Base-by-base conservation (phyloP, 2,113 vertebrate species). In the Romanogobio albipinnatus region DNA sequence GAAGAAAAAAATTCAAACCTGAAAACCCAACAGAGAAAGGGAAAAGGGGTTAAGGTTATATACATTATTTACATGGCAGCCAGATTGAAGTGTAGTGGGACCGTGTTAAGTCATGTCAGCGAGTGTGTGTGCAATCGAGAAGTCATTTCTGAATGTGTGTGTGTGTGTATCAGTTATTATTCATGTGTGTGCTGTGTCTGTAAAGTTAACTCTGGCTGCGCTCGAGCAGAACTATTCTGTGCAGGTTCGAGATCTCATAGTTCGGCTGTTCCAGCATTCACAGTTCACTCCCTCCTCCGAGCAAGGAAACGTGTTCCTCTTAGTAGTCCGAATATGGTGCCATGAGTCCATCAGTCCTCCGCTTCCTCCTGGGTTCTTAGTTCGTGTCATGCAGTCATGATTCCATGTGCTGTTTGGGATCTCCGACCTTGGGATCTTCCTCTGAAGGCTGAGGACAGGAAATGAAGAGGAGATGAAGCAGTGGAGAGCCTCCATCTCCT, bases 51-150 rank as follows among this genome's bases (percentile, higher is more conserved):
- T 51, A 26, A 76, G 86, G 83, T 77, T 91, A 80, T 84, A 79
- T 92, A 93, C 92, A 94, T 84, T 93, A 93, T 93, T 91, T 93
- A 95, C 93, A 95, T 11, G 87, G 91, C 84, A 90, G 83, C 87
- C 83, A 80, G 47, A 43, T 4, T 53, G 45, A 76, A 53, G 87
- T 90, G 86, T 53, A 77, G 15, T 88, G 81, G 19, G 53, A 82
- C 45, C 85, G 84, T 87, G 86, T 79, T 49, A 39, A 68, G 75
- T 43, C 45, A 88, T 91, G 82, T 81, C 39, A 39, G 73, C 70
- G 66, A 19, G 66, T 73, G 73, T 51, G 43, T 87, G 36, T 64
- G 43, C 51, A 9, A 14, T 53, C 43, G 45, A 58, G 39, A 71
- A 14, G 5, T n/a, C 14, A 13, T 61, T 43, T 29, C 17, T 71